Conservation (phyloP, 2,797 vertebrate genomes). For the Sebastes miniatus region DNA sequence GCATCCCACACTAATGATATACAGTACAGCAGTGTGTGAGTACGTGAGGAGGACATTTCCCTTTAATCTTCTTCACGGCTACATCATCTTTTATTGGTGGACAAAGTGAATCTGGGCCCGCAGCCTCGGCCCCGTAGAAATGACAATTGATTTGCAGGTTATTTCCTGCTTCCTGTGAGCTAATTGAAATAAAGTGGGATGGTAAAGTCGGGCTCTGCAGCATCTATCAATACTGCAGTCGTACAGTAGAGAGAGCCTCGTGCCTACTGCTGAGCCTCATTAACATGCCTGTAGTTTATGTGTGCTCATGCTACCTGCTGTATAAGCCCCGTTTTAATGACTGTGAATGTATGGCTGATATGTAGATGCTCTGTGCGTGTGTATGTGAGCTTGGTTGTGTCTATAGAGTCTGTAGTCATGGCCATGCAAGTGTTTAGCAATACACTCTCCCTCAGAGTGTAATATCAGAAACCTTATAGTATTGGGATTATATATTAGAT, state of each 20-base stretch:
- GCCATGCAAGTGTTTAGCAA: neutral
- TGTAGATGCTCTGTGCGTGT: neutral
- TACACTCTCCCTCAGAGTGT: neutral
- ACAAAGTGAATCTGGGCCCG: constrained; percentile 70
- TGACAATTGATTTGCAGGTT: constrained; percentile 81
- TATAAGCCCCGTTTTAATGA: constrained; percentile 26
- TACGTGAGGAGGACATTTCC: constrained; percentile 51
- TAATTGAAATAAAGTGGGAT: constrained; percentile 82
- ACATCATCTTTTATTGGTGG: constrained; percentile 74
- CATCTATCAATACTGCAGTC: constrained; percentile 74
- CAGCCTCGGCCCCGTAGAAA: constrained; percentile 64
- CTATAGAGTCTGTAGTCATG: neutral
- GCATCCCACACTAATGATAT: constrained; percentile 42
- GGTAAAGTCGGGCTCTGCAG: constrained; percentile 61
- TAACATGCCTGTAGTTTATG: neutral
- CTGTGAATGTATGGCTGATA: neutral
- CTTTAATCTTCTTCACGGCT: constrained; percentile 69
- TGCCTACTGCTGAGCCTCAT: constrained; percentile 31
- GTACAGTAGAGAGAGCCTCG: constrained; percentile 28
- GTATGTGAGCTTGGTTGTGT: neutral
- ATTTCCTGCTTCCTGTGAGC: constrained; percentile 82
- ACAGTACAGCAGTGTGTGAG: constrained; percentile 21
- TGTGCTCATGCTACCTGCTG: constrained; percentile 7
- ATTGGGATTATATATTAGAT: neutral
- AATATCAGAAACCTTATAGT: neutral